Evolutionary conservation across 2,113 vertebrate genomes (phyloP).

Genomic region (Tupaia tana): DNA sequence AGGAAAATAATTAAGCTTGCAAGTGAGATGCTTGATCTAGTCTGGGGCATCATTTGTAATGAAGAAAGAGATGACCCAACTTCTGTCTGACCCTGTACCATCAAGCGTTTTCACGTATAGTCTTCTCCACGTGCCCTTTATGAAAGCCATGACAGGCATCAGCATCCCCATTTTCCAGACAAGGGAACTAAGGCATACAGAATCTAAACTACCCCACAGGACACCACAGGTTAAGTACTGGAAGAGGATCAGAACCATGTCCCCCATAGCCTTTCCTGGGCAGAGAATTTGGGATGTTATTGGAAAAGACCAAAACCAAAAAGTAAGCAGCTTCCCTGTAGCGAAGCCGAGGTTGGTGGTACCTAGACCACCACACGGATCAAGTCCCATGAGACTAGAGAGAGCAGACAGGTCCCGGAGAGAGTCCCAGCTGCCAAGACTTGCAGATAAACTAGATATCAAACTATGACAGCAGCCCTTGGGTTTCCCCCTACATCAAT

Average conservation of each 20-base stretch:
- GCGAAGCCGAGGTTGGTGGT: not conserved
- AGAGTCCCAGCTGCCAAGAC: not conserved
- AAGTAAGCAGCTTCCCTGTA: not conserved
- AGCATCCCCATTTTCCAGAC: not conserved
- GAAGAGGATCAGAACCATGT: not conserved
- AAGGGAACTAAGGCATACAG: not conserved
- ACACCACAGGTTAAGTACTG: not conserved
- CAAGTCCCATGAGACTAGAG: not conserved
- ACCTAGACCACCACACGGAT: too few species aligned
- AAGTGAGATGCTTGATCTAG: not conserved
- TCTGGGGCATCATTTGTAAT: constrained; percentile 15
- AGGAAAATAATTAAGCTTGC: not conserved
- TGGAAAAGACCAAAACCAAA: not conserved
- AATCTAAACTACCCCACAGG: not conserved
- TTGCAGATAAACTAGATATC: not conserved
- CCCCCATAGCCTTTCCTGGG: not conserved
- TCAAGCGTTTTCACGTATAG: not conserved
- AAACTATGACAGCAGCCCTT: not conserved
- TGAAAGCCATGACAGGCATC: not conserved
- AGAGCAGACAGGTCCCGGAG: not conserved
- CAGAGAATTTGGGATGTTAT: not conserved
- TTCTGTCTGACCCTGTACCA: not conserved
- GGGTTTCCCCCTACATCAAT: not conserved
- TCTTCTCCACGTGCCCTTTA: not conserved
- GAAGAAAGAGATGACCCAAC: not conserved